phyloP scores from a whole-genome alignment of 2,113 vertebrate species.

The Neolamprologus ventralis region DNA sequence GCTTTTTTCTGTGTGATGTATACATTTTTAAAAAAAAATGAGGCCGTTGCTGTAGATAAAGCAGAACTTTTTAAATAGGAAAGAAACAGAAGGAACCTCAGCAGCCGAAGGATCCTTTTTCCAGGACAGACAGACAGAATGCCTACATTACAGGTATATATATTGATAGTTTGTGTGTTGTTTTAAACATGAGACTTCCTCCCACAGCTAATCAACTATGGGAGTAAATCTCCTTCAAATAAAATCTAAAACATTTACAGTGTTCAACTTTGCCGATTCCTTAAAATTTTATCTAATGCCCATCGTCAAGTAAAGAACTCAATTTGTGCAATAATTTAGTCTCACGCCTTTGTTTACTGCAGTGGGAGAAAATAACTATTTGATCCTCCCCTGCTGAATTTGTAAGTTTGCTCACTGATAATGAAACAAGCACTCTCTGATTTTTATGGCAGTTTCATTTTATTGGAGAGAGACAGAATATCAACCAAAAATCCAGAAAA shows the following conservation, averaged over 20 bases:
- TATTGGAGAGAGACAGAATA: neutral
- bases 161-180: neutral
- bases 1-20: neutral
- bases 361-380: neutral
- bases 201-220: neutral
- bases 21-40: neutral
- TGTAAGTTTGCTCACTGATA: neutral
- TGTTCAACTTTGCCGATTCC: neutral
- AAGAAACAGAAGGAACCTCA: neutral
- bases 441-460: neutral
- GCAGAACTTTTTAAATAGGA: neutral
- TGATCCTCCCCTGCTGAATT: neutral
- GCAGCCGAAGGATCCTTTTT: neutral
- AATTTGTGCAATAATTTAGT: neutral
- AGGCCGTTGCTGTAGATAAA: neutral
- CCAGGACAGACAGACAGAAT: neutral
- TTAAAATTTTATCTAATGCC: neutral
- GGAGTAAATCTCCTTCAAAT: neutral
- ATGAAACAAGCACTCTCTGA: neutral
- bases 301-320: neutral
- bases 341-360: neutral
- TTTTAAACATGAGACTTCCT: neutral
- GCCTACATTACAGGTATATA: neutral
- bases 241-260: neutral
- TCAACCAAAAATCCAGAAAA: neutral